These are phyloP conservation scores for Eospalax fontanierii DNA, from an alignment of 2,797 vertebrate species.

Conservation along the genomic window DNA sequence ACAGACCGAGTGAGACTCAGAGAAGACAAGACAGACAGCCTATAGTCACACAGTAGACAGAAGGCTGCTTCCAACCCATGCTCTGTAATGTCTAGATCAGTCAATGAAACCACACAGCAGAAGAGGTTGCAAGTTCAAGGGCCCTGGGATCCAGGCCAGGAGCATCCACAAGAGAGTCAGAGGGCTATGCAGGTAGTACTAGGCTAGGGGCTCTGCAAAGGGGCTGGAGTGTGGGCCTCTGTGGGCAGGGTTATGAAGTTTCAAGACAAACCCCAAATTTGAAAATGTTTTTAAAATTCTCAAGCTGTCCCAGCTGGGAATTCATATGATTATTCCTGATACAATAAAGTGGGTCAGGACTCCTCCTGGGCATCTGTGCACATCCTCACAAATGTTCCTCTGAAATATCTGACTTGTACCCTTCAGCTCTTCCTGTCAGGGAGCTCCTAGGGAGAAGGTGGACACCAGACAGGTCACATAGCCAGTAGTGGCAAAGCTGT, in stretches of 20 bases:
- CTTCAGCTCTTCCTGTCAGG: background rate
- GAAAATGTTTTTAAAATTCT: background rate
- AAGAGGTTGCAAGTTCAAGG: background rate
- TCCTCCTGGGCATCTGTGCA: background rate
- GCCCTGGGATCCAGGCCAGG: background rate
- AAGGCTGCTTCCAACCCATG: background rate
- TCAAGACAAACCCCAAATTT: background rate
- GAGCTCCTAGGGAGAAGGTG: background rate
- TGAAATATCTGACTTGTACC: background rate
- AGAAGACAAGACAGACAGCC: background rate
- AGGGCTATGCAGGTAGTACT: fast-evolving
- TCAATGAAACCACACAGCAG: background rate
- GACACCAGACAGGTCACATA: background rate
- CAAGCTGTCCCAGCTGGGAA: background rate
- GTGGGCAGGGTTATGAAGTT: background rate
- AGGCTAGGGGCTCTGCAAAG: background rate
- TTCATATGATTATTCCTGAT: background rate
- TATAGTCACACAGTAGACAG: background rate
- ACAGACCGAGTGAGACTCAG: background rate
- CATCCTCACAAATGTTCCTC: no score
- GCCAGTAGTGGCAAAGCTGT: background rate
- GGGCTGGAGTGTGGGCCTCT: background rate
- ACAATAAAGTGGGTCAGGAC: background rate
- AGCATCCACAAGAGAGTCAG: background rate
- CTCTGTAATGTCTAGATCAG: background rate